Evolutionary conservation across 2,113 vertebrate species (phyloP), one percentile per base, ranked within the genome.

Genomic region (Grallaria varia): DNA sequence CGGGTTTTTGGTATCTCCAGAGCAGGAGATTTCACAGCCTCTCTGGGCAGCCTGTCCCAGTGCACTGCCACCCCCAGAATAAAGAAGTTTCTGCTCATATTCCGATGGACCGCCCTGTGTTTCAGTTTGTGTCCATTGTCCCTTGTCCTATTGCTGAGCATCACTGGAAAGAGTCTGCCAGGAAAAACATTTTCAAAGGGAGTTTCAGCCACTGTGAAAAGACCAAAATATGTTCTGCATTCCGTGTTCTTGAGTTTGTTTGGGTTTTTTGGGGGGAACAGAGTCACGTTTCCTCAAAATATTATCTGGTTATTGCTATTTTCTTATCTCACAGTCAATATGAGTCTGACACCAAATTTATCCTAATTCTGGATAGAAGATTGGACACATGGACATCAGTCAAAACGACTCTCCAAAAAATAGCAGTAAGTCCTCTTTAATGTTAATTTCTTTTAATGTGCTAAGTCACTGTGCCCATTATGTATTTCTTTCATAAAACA

Each of bases 331-430:
- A 8, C 93, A 99, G 99, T 96, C 98, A 98, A 53, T 98, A 98
- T 76, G 98, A 98, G 93, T 97, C 98, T 22, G 98, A 99, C 56
- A 98, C 98, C 49, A 99, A 98, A 96, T 99, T 99, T 96, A 99
- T 99, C 97, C 96, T 99, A 76, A 99, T 99, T 97, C 97, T 99
- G 98, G 99, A 99, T 91, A 98, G 99, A 97, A 98, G 99, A 97
- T 68, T 99, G 98, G 99, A 99, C 92, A 99, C 99, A 2, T 99
- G 99, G 99, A 98, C 98, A 84, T 99, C 99, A 7, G 98, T 99
- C 93, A 99, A 99, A 98, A 98, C 97, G 10, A 98, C 99, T 72
- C 98, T 99, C 67, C 98, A 99, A 58, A 98, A 98, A 96, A 99
- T 99, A 96, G 98, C 99, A 92, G 99, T 99, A 97, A 99, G 99